Evolutionary conservation across 2,797 vertebrate species (phyloP), one percentile per base, ranked within the genome.

Genomic region (Allobates femoralis): DNA sequence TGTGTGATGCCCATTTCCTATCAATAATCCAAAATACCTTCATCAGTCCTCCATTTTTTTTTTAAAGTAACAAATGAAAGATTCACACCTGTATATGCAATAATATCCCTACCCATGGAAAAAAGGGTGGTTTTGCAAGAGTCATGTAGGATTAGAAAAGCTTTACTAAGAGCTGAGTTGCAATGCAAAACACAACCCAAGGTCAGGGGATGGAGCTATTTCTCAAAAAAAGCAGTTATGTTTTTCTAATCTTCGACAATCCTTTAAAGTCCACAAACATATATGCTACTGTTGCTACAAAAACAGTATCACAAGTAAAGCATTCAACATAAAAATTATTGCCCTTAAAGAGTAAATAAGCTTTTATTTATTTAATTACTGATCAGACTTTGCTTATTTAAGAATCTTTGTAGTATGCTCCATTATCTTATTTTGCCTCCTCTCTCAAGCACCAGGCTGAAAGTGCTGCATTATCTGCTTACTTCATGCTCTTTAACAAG

Each of bases 181-280:
- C 56, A 58, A 23, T 58, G 8, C 21, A 7, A 58, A 21, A 32
- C 41, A 46, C 41, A 46, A 11, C 41, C 41, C 41, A 46, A 46
- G 41, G 41, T 46, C 41, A 46, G 11, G n/a, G 56, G 10, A 2
- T 66, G 26, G 62, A 6, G 28, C 28, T 18, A 7, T 66, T 67
- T 67, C 10, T 34, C 28, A 0, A 66, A 32, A 16, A 30, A 30
- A 69, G 21, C 32, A 37, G 66, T 34, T 10, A 69, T 41, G 67
- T 69, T 12, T 37, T 37, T 69, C 67, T 69, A 41, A 67, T 34
- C 28, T 2, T 60, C 23, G 3, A 32, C 15, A 67, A 34, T 7
- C 18, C 75, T 12, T 79, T 41, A 15, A 74, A 50, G 15, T 56
- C 53, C 60, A 87, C 86, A 84, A 41, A 88, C 79, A 84, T 58